phyloP scores from a whole-genome alignment of 2,113 vertebrate genomes.

The Acrocephalus kingi region DNA sequence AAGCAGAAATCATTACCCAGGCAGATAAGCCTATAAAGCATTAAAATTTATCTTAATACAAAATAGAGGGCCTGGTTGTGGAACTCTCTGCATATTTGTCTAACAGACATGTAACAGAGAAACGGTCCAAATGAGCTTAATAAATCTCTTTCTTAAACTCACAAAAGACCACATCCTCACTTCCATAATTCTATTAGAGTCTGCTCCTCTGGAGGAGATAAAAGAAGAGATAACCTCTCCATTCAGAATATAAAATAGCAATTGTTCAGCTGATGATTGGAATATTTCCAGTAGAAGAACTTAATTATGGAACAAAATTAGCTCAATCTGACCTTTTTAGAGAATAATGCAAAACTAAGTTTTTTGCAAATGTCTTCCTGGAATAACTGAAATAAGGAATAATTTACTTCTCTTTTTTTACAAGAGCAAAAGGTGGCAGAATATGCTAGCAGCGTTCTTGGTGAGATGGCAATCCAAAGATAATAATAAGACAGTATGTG shows the following conservation, averaged over 20 bases:
- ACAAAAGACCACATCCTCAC: constrained; percentile 52
- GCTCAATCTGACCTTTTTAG: constrained; percentile 54
- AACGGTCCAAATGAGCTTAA: constrained; percentile 45
- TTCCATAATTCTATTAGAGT: constrained; percentile 55
- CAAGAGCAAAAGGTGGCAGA: constrained; percentile 12
- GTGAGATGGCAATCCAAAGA: not conserved
- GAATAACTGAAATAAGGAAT: constrained; percentile 39
- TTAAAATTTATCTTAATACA: constrained; percentile 20
- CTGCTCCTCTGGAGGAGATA: constrained; percentile 45
- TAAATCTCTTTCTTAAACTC: constrained; percentile 53
- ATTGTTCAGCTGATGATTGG: constrained; percentile 47
- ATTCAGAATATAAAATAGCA: constrained; percentile 54
- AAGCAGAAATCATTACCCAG: constrained; percentile 14
- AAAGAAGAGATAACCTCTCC: constrained; percentile 53
- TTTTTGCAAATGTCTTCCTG: constrained; percentile 13
- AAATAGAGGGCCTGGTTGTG: not conserved
- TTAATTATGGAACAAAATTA: constrained; percentile 62
- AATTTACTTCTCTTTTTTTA: not conserved
- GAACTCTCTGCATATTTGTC: constrained; percentile 6
- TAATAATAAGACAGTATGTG: constrained; percentile 10
- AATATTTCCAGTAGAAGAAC: constrained; percentile 44
- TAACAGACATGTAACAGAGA: constrained; percentile 2
- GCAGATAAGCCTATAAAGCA: constrained; percentile 23
- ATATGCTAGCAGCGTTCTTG: not conserved
- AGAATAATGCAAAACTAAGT: constrained; percentile 40